phyloP scores from a whole-genome alignment of 2,797 vertebrate genomes.

The Aulostomus chinensis region DNA sequence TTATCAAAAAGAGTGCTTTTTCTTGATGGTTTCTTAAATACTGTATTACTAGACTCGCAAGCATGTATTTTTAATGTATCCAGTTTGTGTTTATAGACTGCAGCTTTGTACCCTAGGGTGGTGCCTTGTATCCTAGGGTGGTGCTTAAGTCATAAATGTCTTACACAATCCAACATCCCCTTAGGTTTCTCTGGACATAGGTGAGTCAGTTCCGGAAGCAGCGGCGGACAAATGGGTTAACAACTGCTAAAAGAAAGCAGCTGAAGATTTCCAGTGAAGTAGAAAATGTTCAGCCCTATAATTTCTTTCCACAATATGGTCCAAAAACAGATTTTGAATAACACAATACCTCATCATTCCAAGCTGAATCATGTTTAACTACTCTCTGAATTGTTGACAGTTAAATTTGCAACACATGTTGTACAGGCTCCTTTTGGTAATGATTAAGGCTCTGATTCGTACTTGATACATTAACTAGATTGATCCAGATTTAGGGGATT shows the following conservation, averaged over 20 bases:
- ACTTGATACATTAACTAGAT: neutral
- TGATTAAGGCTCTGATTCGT: neutral
- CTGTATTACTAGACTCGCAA: too few relatives aligned
- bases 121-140: too few relatives aligned
- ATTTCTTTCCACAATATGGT: neutral
- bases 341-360: neutral
- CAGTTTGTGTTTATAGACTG: too few relatives aligned
- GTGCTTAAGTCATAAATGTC: slow-evolving; percentile 31
- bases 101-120: too few relatives aligned
- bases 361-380: neutral
- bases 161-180: slow-evolving; percentile 49
- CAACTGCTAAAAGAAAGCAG: slow-evolving; percentile 5
- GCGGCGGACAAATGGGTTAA: neutral
- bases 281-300: neutral
- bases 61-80: too few relatives aligned
- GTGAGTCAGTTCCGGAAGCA: neutral
- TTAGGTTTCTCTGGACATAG: neutral
- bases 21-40: too few relatives aligned
- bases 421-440: neutral
- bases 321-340: neutral
- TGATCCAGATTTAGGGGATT: neutral
- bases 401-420: too few relatives aligned
- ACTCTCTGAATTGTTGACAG: neutral
- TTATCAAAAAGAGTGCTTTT: too few relatives aligned
- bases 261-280: slow-evolving; percentile 12